These are phyloP conservation scores for Hapalemur alaotrensis DNA, from an alignment of 2,797 vertebrate genomes.

Conservation along the genomic window DNA sequence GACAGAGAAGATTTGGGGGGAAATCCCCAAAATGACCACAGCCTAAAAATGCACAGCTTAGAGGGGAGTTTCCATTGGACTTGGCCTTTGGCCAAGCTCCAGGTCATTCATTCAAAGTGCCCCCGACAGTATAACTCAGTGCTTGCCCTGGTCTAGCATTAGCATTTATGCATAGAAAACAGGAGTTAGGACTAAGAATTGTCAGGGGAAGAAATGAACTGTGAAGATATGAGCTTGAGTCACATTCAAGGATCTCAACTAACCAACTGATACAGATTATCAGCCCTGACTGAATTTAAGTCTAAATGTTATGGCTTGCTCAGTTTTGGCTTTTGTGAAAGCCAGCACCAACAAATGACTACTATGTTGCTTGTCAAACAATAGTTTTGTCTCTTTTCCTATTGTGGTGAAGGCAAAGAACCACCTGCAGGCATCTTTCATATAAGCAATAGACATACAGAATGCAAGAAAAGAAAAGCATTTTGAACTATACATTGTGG, in stretches of 20 bases:
- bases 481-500: background rate
- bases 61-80: conserved; percentile 75
- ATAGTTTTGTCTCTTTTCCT: conserved; percentile 33
- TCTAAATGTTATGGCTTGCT: conserved; percentile 11
- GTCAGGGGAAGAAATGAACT: background rate
- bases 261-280: background rate
- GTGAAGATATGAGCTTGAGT: background rate
- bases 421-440: background rate
- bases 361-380: background rate
- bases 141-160: background rate
- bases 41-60: conserved; percentile 64
- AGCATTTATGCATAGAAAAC: conserved; percentile 19
- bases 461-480: background rate
- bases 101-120: conserved; percentile 48
- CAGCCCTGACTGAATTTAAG: background rate
- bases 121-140: background rate
- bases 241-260: background rate
- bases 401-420: conserved; percentile 43
- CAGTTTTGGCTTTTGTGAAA: conserved; percentile 6
- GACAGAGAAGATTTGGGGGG: conserved; percentile 63
- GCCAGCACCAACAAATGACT: conserved; percentile 1
- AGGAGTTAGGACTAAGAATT: background rate
- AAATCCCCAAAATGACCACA: conserved; percentile 74
- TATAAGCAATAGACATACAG: conserved; percentile 14
- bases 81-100: conserved; percentile 49